Evolutionary conservation across 2,888 invertebrate genomes (phyloP).

Genomic region (Emmelina monodactyla): DNA sequence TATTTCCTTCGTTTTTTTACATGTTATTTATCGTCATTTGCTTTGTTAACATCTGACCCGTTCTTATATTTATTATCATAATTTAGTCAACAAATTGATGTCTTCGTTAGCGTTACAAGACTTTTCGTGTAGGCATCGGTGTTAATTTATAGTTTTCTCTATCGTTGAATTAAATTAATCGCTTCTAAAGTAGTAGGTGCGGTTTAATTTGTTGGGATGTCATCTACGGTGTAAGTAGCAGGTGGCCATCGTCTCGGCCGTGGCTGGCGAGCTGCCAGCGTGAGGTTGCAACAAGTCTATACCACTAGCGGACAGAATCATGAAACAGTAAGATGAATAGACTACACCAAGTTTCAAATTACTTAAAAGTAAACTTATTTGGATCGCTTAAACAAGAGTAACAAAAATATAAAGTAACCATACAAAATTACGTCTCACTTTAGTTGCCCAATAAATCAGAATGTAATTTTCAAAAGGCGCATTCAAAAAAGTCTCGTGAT

Average conservation of each 20-base stretch:
- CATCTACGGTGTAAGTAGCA: slow-evolving; percentile 24
- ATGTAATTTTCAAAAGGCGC: no score
- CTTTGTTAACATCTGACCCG: background rate
- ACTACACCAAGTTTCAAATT: no score
- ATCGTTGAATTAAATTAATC: background rate
- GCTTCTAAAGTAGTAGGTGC: background rate
- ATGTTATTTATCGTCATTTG: slow-evolving; percentile 18
- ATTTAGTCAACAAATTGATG: background rate
- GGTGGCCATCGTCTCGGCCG: slow-evolving; percentile 29
- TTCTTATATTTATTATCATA: background rate
- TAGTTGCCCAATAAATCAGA: no score
- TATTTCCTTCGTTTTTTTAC: slow-evolving; percentile 34
- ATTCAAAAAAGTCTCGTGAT: no score
- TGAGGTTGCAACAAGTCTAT: slow-evolving; percentile 11
- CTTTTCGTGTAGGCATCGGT: no score
- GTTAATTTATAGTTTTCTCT: no score
- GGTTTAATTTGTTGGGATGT: background rate
- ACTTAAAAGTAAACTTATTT: no score
- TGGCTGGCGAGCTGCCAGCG: slow-evolving; percentile 29
- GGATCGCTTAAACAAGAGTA: no score
- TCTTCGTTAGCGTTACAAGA: slow-evolving; percentile 1
- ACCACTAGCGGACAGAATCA: no score
- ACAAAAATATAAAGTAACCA: no score
- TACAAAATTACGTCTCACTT: no score
- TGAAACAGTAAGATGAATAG: background rate